A percentile compares a stretch with the other conserved stretches of the same genome.
These are phyloP conservation scores for Phyllotreta cruciferae DNA, from an alignment of 2,888 invertebrate genomes.

Conservation along the genomic window DNA sequence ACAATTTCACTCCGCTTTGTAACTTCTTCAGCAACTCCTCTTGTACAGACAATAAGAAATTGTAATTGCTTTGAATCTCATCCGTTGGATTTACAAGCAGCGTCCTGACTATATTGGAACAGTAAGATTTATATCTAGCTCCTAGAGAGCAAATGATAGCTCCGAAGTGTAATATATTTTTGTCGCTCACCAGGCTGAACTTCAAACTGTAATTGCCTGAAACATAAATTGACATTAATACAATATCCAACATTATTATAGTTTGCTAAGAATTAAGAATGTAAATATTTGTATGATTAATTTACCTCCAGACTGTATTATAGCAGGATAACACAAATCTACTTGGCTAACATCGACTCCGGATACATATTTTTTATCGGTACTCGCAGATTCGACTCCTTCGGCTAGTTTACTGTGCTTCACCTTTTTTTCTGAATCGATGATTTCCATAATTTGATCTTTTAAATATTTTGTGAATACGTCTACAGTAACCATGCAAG, in stretches of 20 bases:
- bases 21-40: conserved; percentile 89
- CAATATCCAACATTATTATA: background rate
- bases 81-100: conserved; percentile 92
- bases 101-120: conserved; percentile 96
- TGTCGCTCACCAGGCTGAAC: conserved; percentile 94
- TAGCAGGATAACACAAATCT: conserved; percentile 98
- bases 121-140: conserved; percentile 95
- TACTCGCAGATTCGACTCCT: conserved; percentile 90
- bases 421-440: conserved; percentile 98
- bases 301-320: conserved; percentile 96
- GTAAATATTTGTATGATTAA: background rate
- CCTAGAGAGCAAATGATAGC: conserved; percentile 95
- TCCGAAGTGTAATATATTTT: conserved; percentile 93
- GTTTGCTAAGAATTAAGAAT: background rate
- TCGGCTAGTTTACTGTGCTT: conserved; percentile 95
- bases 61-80: conserved; percentile 84
- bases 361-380: conserved; percentile 95
- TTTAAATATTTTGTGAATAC: conserved; percentile 96
- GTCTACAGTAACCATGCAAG: conserved; percentile 91
- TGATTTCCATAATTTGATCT: conserved; percentile 98
- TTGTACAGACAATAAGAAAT: conserved; percentile 86
- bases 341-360: conserved; percentile 88
- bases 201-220: conserved; percentile 80
- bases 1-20: conserved; percentile 81
- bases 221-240: conserved; percentile 2